These are phyloP conservation scores for Vidua macroura DNA, from an alignment of 2,113 vertebrate species.

Conservation along the genomic window DNA sequence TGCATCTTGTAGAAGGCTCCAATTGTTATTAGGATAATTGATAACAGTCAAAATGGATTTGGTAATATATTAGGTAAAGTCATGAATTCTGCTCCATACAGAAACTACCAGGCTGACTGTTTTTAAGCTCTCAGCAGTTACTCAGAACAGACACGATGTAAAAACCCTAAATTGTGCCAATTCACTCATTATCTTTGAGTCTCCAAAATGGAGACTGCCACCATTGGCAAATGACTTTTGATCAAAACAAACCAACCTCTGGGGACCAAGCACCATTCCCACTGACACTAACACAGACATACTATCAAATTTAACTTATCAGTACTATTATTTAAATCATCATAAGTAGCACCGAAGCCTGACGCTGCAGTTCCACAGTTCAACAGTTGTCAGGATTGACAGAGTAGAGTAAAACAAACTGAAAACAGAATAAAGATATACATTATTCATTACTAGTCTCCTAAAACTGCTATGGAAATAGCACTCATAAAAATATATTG, in stretches of 20 bases:
- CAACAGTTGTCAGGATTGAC: background rate
- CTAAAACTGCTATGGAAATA: background rate
- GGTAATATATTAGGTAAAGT: background rate
- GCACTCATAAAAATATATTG: background rate
- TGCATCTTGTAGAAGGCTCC: background rate
- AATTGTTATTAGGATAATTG: background rate
- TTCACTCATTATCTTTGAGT: background rate
- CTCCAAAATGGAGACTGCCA: background rate
- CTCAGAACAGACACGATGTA: background rate
- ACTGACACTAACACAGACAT: background rate
- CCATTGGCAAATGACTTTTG: background rate
- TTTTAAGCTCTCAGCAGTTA: background rate
- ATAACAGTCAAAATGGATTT: slow-evolving; percentile 39
- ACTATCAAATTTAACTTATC: background rate
- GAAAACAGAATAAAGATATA: background rate
- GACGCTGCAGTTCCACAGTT: background rate
- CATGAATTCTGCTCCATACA: background rate
- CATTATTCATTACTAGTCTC: background rate
- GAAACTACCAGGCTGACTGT: background rate
- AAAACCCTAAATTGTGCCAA: background rate
- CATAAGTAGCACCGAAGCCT: background rate
- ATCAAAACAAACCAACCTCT: background rate
- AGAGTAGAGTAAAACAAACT: background rate
- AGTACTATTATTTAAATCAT: background rate
- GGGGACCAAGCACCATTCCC: rapidly evolving